Conservation (phyloP, 2,888 invertebrate genomes). For the Phengaris alcon region DNA sequence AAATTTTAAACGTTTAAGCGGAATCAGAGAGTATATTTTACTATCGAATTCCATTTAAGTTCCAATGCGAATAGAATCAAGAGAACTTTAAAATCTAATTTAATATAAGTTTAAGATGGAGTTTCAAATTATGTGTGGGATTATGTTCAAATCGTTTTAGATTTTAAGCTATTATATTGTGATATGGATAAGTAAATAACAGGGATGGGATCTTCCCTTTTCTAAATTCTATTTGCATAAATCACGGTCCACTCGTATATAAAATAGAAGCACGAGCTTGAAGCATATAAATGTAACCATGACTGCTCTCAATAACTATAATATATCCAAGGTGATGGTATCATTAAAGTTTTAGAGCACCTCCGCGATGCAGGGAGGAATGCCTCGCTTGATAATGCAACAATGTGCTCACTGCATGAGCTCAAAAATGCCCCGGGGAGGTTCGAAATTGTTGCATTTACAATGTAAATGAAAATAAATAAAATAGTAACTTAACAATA, state of each 20-base stretch:
- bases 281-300: not conserved
- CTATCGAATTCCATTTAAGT: not conserved
- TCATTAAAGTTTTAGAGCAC: conserved; percentile 1
- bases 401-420: conserved; percentile 32
- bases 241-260: not conserved
- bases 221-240: no score
- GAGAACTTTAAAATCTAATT: not conserved
- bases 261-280: not conserved
- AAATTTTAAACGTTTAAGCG: conserved; percentile 4
- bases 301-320: not conserved
- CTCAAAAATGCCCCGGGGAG: conserved; percentile 31
- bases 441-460: conserved; percentile 32
- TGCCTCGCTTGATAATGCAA: conserved; percentile 35
- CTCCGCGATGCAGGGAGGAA: conserved; percentile 31
- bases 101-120: not conserved
- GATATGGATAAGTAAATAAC: no score
- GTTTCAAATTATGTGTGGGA: not conserved
- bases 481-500: not conserved
- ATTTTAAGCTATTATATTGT: no score
- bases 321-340: conserved; percentile 8
- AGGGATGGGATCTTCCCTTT: no score
- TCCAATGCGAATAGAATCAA: not conserved
- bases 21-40: conserved; percentile 31
- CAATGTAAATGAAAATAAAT: conserved; percentile 18
- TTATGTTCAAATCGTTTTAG: not conserved